Conservation (phyloP, 2,797 vertebrate genomes). For the Pangasius krempfi region DNA sequence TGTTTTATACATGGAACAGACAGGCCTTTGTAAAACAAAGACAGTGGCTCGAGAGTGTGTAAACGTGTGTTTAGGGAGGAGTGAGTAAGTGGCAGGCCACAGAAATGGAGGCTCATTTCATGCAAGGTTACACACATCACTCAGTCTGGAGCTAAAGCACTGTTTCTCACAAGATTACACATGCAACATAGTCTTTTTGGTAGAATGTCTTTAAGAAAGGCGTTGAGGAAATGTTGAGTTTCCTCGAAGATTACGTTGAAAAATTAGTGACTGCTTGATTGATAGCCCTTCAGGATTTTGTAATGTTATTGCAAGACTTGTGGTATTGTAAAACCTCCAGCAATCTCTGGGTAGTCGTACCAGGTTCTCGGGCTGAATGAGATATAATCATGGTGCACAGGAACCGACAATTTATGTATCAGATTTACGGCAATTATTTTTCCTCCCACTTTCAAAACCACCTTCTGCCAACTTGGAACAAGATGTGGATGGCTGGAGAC, state of each 20-base stretch:
- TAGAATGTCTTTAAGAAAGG: constrained; percentile 16
- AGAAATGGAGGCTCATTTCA: constrained; percentile 76
- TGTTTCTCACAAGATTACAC: constrained; percentile 16
- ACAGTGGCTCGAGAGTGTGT: constrained; percentile 62
- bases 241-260: not conserved
- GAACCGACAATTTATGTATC: constrained; percentile 19
- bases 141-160: constrained; percentile 72
- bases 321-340: constrained; percentile 12
- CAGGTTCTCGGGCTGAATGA: constrained; percentile 4
- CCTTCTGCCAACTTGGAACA: constrained; percentile 20
- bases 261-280: not conserved
- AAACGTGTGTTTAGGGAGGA: constrained; percentile 24
- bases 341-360: not conserved
- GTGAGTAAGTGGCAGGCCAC: constrained; percentile 44
- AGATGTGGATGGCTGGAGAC: constrained; percentile 22
- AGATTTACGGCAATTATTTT: constrained; percentile 37
- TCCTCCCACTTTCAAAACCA: constrained; percentile 3
- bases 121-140: constrained; percentile 80
- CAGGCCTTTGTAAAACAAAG: constrained; percentile 60
- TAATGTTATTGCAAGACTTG: not conserved
- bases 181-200: constrained; percentile 12
- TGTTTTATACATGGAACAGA: not conserved
- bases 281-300: not conserved
- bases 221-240: constrained; percentile 3
- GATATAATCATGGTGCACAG: not conserved